phyloP scores from a whole-genome alignment of 2,113 vertebrate genomes.

The Synodontis membranacea region DNA sequence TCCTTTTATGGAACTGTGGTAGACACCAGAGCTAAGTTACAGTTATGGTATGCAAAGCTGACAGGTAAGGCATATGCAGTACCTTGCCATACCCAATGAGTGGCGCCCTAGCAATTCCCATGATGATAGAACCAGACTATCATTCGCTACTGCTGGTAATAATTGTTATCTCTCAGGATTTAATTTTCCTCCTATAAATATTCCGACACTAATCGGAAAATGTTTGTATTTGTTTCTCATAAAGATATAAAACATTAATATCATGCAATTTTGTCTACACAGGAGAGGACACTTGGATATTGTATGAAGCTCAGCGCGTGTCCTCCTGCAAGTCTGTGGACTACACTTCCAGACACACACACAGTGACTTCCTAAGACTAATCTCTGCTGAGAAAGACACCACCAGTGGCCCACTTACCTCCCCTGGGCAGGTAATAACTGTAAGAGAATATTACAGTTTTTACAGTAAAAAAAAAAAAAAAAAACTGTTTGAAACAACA shows the following conservation, averaged over 20 bases:
- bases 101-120: constrained; percentile 38
- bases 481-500: background rate
- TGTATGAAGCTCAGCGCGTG: constrained; percentile 65
- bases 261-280: constrained; percentile 18
- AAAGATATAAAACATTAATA: background rate
- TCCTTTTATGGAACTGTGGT: background rate
- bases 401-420: constrained; percentile 38
- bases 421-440: constrained; percentile 47
- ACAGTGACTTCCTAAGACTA: constrained; percentile 64
- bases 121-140: background rate
- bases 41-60: background rate
- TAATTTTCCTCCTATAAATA: background rate
- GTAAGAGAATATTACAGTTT: constrained; percentile 48
- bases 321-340: constrained; percentile 54
- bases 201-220: background rate
- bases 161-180: background rate
- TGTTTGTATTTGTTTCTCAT: background rate
- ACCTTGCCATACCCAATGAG: constrained; percentile 29
- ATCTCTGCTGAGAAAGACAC: constrained; percentile 61
- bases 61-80: constrained; percentile 7
- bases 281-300: constrained; percentile 60
- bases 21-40: background rate
- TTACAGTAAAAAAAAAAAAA: too few species aligned
- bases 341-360: constrained; percentile 59
- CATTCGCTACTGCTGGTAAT: background rate